These are phyloP conservation scores for Carpatolechia fugitivella DNA, from an alignment of 2,888 invertebrate species.

Conservation along the genomic window DNA sequence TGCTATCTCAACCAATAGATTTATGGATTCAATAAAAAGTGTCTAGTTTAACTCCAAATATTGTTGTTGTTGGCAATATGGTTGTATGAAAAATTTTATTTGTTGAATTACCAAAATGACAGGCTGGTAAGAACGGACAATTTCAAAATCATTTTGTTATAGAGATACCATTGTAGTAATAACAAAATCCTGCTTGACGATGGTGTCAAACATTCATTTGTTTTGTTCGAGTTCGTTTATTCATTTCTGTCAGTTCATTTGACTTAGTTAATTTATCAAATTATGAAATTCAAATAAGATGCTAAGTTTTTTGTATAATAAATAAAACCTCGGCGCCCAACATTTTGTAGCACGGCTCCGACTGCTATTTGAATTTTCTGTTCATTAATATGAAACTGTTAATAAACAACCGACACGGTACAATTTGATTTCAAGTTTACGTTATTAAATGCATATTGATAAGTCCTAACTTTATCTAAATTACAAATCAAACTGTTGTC, in stretches of 20 bases:
- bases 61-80: too few relatives aligned
- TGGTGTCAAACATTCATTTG: too few relatives aligned
- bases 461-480: conserved; percentile 8
- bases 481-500: conserved; percentile 6
- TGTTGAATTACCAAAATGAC: too few relatives aligned
- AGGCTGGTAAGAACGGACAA: too few relatives aligned
- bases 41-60: too few relatives aligned
- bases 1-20: too few relatives aligned
- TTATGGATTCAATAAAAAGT: too few relatives aligned
- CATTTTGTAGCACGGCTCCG: neutral
- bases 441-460: conserved; percentile 5
- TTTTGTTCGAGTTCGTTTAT: too few relatives aligned
- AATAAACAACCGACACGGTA: neutral
- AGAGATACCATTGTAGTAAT: too few relatives aligned
- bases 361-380: neutral
- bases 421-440: conserved; percentile 3
- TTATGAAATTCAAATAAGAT: conserved; percentile 4
- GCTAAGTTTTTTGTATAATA: neutral
- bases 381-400: neutral
- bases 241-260: neutral
- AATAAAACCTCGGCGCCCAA: conserved; percentile 4
- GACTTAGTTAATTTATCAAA: neutral
- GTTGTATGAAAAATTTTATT: too few relatives aligned
- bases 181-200: too few relatives aligned
- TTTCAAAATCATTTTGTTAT: too few relatives aligned